Evolutionary conservation across 2,113 vertebrate genomes (phyloP), one percentile per base, ranked within the genome.

Genomic region (Rhinolophus sinicus): DNA sequence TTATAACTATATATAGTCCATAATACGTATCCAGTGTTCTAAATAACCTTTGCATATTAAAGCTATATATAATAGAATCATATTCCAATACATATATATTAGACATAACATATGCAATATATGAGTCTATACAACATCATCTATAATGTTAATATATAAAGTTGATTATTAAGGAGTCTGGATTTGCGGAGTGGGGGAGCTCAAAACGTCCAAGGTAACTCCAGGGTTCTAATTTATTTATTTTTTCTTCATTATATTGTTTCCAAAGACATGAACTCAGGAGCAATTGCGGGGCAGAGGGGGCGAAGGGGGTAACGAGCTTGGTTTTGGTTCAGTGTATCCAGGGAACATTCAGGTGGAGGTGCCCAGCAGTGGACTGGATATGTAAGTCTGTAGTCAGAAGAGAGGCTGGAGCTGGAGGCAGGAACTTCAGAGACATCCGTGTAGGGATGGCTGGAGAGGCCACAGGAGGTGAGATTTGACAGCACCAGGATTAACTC

Each of bases 1-100:
- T 75, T 72, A 50, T 92, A 65, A 76, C 18, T 73, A 52, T 35
- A 64, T 35, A n/a, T 18, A 60, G 18, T 5, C 35, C 38, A 54
- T 8, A 87, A 58, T 13, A 82, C 19, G 8, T 62, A 50, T 70
- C 13, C 67, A 81, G 47, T 40, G 72, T 78, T 76, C 70, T 90
- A 93, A 73, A 54, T 65, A 89, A 81, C 65, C 44, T 76, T 84
- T 88, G 58, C 15, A n/a, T 52, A 89, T 38, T 54, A 81, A 92
- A 75, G 78, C 50, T 82, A 33, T 38, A 35, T 35, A 56, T 40
- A 60, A 65, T 58, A 56, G 16, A 69, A 52, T 75, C 26, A 64
- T 15, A 13, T 72, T 80, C 4, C 60, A 47, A 10, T 38, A 64
- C 35, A 62, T 13, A 52, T 14, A 44, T 30, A 54, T 38, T 58